phyloP scores from a whole-genome alignment of 2,113 vertebrate species.

The Corvus moneduloides region DNA sequence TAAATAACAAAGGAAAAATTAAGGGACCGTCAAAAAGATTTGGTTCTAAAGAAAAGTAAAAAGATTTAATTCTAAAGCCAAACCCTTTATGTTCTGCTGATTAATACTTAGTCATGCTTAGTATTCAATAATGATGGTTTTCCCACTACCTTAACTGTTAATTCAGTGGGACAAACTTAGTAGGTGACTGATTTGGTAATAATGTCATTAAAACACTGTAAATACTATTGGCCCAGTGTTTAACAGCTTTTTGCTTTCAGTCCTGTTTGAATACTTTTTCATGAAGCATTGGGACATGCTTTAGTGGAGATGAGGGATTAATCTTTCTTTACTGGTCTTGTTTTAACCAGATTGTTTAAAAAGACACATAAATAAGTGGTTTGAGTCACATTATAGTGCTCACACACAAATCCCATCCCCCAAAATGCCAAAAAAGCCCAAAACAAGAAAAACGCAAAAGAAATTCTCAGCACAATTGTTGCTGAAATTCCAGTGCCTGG shows the following conservation, averaged over 20 bases:
- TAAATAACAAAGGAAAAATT: constrained; percentile 55
- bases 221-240: background rate
- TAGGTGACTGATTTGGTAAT: background rate
- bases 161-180: constrained; percentile 2
- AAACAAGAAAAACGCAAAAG: background rate
- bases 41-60: constrained; percentile 17
- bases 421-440: background rate
- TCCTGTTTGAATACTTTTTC: background rate
- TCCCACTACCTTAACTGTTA: background rate
- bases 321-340: background rate
- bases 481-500: background rate
- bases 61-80: constrained; percentile 18
- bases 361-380: background rate
- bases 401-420: fast-evolving
- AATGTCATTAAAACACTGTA: background rate
- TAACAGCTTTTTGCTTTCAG: background rate
- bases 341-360: background rate
- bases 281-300: background rate
- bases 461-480: background rate
- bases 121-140: background rate
- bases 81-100: background rate
- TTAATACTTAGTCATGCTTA: background rate
- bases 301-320: background rate
- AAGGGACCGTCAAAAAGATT: background rate
- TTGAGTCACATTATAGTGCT: background rate